Conservation (phyloP, 2,888 invertebrate species). For the Acanthoscelides obtectus region DNA sequence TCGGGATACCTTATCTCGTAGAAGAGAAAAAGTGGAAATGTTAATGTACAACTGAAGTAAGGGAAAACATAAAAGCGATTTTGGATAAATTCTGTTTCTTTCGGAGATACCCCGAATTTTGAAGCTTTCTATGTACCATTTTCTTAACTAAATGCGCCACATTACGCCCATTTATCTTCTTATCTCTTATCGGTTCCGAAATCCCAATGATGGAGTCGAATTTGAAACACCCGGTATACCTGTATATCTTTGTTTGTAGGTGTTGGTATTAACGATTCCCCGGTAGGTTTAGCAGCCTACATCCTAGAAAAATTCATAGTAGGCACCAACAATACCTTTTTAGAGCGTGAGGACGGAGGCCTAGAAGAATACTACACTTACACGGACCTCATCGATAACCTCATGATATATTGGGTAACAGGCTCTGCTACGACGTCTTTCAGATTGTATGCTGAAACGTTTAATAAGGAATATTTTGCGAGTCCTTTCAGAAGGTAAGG, state of each 20-base stretch:
- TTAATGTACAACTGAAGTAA: neutral
- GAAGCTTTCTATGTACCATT: neutral
- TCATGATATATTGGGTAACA: conserved; percentile 78
- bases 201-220: neutral
- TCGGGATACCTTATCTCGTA: too few species aligned
- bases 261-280: conserved; percentile 66
- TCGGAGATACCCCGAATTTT: too few species aligned
- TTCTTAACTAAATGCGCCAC: neutral
- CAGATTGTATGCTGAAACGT: conserved; percentile 68
- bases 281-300: conserved; percentile 82
- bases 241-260: conserved; percentile 50
- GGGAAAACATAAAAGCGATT: too few species aligned
- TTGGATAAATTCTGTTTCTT: too few species aligned
- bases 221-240: too few species aligned
- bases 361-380: conserved; percentile 60
- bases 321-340: conserved; percentile 59
- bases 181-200: too few species aligned
- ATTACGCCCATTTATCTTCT: neutral
- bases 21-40: too few species aligned
- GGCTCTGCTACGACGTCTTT: conserved; percentile 67
- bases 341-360: conserved; percentile 58
- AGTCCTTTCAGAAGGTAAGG: neutral
- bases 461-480: conserved; percentile 29
- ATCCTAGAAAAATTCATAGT: conserved; percentile 84
- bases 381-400: conserved; percentile 69